Evolutionary conservation across 2,113 vertebrate species (phyloP).

Genomic region (Physeter macrocephalus): DNA sequence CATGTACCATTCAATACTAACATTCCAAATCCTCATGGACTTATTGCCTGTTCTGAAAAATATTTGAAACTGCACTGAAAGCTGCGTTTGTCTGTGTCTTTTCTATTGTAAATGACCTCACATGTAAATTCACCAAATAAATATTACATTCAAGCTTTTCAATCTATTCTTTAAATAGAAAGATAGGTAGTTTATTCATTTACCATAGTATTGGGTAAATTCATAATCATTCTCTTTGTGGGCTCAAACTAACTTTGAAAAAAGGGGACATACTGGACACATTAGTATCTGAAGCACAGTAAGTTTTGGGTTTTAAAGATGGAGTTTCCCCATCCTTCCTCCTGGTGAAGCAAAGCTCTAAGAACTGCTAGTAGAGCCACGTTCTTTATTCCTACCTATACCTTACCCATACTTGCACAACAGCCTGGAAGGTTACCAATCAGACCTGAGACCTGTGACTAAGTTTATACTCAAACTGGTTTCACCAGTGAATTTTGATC

Average conservation of each 20-base stretch:
- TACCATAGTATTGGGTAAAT: neutral
- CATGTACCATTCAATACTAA: conserved; percentile 80
- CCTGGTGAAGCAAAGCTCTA: neutral
- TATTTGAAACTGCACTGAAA: conserved; percentile 85
- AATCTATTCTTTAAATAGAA: conserved; percentile 64
- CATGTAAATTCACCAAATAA: conserved; percentile 87
- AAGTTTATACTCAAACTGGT: neutral
- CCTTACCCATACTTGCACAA: neutral
- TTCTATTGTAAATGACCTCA: conserved; percentile 85
- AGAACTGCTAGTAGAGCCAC: neutral
- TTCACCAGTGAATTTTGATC: neutral
- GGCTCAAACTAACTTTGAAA: neutral
- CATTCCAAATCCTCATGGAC: conserved; percentile 81
- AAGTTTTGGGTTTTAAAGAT: neutral
- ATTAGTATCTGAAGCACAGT: neutral
- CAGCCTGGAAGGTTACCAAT: neutral
- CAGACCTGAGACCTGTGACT: neutral
- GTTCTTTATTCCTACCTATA: neutral
- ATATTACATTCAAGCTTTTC: conserved; percentile 79
- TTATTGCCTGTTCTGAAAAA: conserved; percentile 80
- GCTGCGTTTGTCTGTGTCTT: conserved; percentile 81
- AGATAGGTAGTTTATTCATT: conserved; percentile 10
- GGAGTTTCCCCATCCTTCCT: neutral
- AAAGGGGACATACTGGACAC: neutral
- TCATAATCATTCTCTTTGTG: neutral